These are phyloP conservation scores for Channallabes apus DNA, from an alignment of 2,797 vertebrate genomes.

Conservation along the genomic window DNA sequence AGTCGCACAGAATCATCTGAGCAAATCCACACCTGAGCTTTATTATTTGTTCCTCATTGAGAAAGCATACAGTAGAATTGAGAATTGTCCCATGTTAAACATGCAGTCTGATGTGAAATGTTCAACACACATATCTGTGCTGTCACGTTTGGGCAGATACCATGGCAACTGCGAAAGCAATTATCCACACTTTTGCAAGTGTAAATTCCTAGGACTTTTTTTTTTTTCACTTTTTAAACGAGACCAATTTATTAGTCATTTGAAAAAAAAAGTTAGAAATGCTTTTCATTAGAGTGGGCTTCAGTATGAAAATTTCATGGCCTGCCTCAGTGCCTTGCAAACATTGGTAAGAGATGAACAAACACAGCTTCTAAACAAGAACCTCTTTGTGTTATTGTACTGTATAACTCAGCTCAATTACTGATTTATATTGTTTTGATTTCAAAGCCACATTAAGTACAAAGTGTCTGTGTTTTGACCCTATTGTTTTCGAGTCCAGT, in stretches of 20 bases:
- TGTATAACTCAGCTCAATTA: neutral
- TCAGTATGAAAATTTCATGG: neutral
- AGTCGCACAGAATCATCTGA: too few species aligned
- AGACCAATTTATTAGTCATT: neutral
- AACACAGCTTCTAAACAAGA: slow-evolving; percentile 26
- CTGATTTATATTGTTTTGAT: slow-evolving; percentile 24
- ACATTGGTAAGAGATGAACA: slow-evolving; percentile 23
- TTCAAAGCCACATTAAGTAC: slow-evolving; percentile 30
- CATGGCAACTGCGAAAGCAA: too few species aligned
- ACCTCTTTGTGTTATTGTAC: slow-evolving; percentile 15
- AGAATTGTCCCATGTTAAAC: too few species aligned
- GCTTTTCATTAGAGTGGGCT: neutral
- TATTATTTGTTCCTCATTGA: too few species aligned
- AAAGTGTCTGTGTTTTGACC: slow-evolving; percentile 14
- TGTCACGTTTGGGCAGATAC: too few species aligned
- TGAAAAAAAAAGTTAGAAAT: neutral
- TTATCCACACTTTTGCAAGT: too few species aligned
- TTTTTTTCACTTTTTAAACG: neutral
- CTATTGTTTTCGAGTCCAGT: neutral
- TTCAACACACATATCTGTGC: too few species aligned
- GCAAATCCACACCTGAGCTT: too few species aligned
- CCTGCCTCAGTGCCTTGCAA: neutral
- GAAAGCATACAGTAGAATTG: too few species aligned
- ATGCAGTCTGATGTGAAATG: too few species aligned
- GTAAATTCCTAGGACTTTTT: neutral